Percentiles rank a stretch among this genome's conserved stretches.
These are phyloP conservation scores for Selenia dentaria DNA, from an alignment of 2,888 invertebrate genomes.

Conservation along the genomic window DNA sequence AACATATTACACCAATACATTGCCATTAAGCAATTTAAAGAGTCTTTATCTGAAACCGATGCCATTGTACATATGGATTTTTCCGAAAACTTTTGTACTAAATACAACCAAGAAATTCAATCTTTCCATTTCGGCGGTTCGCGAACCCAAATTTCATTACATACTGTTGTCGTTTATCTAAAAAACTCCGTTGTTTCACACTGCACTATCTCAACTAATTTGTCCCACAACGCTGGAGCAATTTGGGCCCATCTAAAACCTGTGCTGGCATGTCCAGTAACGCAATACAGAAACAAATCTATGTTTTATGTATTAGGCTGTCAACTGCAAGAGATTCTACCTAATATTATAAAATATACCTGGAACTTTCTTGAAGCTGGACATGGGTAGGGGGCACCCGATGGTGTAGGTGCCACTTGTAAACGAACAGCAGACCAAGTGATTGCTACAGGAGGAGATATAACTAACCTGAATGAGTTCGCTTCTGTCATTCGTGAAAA, in stretches of 20 bases:
- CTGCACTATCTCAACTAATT: constrained; percentile 38
- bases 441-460: constrained; percentile 43
- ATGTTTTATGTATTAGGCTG: constrained; percentile 44
- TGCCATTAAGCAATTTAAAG: constrained; percentile 13
- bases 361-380: constrained; percentile 54
- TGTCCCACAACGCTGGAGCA: constrained; percentile 31
- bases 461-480: constrained; percentile 26
- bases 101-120: constrained; percentile 50
- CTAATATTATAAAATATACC: neutral
- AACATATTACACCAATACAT: constrained; percentile 21
- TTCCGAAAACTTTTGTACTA: constrained; percentile 48
- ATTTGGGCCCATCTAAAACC: constrained; percentile 27
- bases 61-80: constrained; percentile 44
- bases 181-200: constrained; percentile 28
- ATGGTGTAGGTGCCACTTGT: constrained; percentile 47
- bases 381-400: constrained; percentile 47
- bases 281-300: constrained; percentile 47
- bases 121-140: constrained; percentile 40
- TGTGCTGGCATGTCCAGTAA: constrained; percentile 37
- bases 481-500: constrained; percentile 12
- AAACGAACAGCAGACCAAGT: constrained; percentile 49
- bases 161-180: constrained; percentile 51
- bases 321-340: neutral
- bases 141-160: constrained; percentile 41
- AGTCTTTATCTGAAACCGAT: constrained; percentile 26